phyloP scores from a whole-genome alignment of 1,140 invertebrate genomes.

The Gerris buenoi region DNA sequence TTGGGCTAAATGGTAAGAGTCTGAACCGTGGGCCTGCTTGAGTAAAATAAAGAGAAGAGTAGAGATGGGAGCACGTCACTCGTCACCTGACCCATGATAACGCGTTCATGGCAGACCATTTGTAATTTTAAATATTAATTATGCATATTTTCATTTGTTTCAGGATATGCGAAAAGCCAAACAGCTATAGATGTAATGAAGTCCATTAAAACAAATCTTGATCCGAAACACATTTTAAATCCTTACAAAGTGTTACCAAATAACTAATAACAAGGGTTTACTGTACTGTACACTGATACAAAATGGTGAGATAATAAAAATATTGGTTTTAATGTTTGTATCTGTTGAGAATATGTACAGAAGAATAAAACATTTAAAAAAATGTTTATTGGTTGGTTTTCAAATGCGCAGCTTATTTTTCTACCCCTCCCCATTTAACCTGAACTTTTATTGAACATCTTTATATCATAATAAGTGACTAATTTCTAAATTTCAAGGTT shows the following conservation, averaged over 20 bases:
- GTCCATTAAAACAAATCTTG: constrained; percentile 66
- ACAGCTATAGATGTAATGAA: constrained; percentile 66
- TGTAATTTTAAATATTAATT: constrained; percentile 30
- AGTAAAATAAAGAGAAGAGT: background rate
- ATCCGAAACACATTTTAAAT: constrained; percentile 86
- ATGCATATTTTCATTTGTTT: background rate
- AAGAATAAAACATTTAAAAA: too few relatives aligned
- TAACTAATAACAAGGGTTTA: too few relatives aligned
- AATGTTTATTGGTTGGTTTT: too few relatives aligned
- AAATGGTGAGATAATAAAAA: too few relatives aligned
- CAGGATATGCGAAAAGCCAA: constrained; percentile 26
- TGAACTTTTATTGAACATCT: too few relatives aligned
- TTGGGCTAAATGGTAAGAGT: background rate
- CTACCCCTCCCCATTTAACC: too few relatives aligned
- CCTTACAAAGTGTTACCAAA: constrained; percentile 74
- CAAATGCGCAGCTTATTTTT: too few relatives aligned
- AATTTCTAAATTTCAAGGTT: too few relatives aligned
- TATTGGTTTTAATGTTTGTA: too few relatives aligned
- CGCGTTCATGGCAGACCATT: background rate
- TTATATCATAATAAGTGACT: too few relatives aligned
- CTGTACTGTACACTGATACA: too few relatives aligned
- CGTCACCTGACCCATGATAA: background rate
- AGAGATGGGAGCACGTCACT: background rate
- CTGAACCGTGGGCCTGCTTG: background rate
- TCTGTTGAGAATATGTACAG: too few relatives aligned